Conservation (phyloP, 2,113 vertebrate genomes). For the Gobio gobio region DNA sequence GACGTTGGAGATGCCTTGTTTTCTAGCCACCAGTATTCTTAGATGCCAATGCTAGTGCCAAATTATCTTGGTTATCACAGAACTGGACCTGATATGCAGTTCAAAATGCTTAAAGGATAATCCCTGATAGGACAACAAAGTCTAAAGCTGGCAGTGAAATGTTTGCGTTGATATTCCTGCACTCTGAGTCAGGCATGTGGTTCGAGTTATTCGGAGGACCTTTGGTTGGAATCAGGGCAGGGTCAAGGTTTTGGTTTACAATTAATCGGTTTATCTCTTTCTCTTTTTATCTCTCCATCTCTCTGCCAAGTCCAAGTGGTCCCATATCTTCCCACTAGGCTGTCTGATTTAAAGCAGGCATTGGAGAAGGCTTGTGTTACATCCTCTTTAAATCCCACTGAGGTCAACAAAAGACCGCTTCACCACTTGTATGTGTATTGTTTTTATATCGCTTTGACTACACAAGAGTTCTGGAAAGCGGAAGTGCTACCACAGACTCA, state of each 20-base stretch:
- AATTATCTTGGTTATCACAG: constrained; percentile 62
- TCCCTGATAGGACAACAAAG: not conserved
- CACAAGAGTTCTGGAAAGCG: not conserved
- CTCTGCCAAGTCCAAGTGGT: not conserved
- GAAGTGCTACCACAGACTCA: not conserved
- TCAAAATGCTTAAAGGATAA: not conserved
- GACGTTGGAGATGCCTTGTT: constrained; percentile 60
- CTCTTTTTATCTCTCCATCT: constrained; percentile 1
- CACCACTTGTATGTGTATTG: not conserved
- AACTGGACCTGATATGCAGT: constrained; percentile 11
- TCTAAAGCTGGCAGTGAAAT: not conserved
- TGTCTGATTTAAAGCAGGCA: constrained; percentile 1
- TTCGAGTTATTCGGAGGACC: constrained; percentile 28
- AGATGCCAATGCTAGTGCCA: constrained; percentile 59
- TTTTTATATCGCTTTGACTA: not conserved
- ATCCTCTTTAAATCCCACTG: constrained; percentile 19
- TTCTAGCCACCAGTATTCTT: constrained; percentile 74
- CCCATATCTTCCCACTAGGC: not conserved
- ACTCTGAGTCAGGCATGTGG: not conserved
- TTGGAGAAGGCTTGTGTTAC: not conserved
- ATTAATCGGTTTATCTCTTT: constrained; percentile 42
- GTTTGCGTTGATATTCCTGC: not conserved
- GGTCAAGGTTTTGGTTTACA: constrained; percentile 58
- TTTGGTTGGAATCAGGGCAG: constrained; percentile 42
- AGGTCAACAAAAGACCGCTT: not conserved